Evolutionary conservation across 2,113 vertebrate species (phyloP), one percentile per base, ranked within the genome.

Genomic region (Semnornis frantzii): DNA sequence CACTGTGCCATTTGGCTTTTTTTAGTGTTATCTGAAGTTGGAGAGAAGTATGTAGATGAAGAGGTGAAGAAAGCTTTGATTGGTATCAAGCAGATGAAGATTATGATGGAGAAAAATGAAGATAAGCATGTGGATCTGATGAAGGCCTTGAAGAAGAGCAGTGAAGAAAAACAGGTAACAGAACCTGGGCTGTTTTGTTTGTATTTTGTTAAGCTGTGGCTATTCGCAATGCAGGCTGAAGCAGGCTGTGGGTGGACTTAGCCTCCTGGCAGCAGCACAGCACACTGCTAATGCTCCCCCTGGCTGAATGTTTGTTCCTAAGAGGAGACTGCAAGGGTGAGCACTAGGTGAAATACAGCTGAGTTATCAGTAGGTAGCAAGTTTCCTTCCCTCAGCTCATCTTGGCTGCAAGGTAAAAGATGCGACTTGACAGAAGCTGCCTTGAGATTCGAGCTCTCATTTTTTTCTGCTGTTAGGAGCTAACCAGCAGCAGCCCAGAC

Each of bases 51-150:
- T 28, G 95, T 97, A 91, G 98, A 98, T 12, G 97, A 98, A 95
- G 98, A 98, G 64, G 96, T 99, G 96, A 98, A 93, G 85, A 98
- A 97, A 89, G 98, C 99, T 69, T 97, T 99, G 94, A 97, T 97
- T 31, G 99, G 98, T 55, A 97, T 99, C 84, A 99, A 98, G 88
- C 97, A 99, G 97, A 99, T 99, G 98, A 99, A 98, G 98, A 97
- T 98, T 76, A 96, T 98, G 95, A 98, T 99, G 98, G 98, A 98
- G 96, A 98, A 79, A 96, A 99, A 98, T 21, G 98, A 97, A 96
- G 97, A 98, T 91, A 99, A 99, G 71, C 98, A 99, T 3, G 60
- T 96, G 65, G 96, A 98, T 69, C 97, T 99, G 57, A 98, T 99
- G 98, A 98, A 97, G 94, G 98, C 98, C 17, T 96, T 99, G 86